Base-by-base conservation (phyloP, 1,140 invertebrate genomes). In the Globodera rostochiensis region DNA sequence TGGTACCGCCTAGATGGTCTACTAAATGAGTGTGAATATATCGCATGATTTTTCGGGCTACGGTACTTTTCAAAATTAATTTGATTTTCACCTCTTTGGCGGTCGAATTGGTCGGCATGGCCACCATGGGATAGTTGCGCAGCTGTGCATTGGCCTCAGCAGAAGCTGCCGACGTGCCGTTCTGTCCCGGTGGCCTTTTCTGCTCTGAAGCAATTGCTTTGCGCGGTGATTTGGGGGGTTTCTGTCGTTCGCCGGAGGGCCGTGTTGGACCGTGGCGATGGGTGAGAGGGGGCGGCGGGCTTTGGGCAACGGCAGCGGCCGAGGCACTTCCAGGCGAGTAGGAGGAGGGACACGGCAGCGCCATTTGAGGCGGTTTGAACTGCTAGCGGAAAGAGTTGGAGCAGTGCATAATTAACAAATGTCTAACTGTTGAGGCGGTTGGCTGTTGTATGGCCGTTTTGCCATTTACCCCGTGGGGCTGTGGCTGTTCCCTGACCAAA, bases 61-160 rank as follows among this genome's bases (percentile, higher is more conserved):
- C 36, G 5, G 21, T 70, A 70, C 9, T 15, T 45, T 45, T 70
- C 67, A 6, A 6, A 11, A 9, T 6, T 53, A 60, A 19, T 77
- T 57, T 3, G 36, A 36, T 6, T 5, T 19, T 77, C 21, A 80
- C 78, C n/a, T 73, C 47, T 70, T 71, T 71, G 25, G 36, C 25
- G 3, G 4, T 25, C n/a, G 53, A 7, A 73, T 46, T 80, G 19
- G 70, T 77, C 70, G 77, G 66, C 70, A 69, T 64, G 21, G 25
- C 49, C 46, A 78, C 78, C 21, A 80, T 45, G 8, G 78, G 71
- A 73, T 71, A 80, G 50, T 80, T 73, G 67, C 49, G 78, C 60
- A 36, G 46, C 25, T 46, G 67, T 4, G 71, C 21, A 67, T 50
- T 77, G 74, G 53, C 45, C 13, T 11, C 64, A 25, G 21, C 74